Evolutionary conservation across 1,140 invertebrate species (phyloP).

Genomic region (Hesperophylax magnus): DNA sequence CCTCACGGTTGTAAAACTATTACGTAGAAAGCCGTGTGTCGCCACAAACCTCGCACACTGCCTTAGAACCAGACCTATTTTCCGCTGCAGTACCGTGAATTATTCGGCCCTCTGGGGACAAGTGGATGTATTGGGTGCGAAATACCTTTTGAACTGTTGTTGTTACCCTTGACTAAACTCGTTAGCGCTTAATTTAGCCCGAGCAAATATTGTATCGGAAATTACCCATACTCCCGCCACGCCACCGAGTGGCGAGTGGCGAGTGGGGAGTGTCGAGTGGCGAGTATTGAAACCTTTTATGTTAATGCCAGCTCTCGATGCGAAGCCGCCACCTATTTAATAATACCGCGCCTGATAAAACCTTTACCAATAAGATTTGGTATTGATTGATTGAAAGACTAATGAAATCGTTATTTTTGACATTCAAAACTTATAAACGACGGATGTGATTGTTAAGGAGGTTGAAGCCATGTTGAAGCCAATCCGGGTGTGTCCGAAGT

Average conservation of each 20-base stretch:
- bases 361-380: too few relatives aligned
- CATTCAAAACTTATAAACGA: too few relatives aligned
- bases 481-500: too few relatives aligned
- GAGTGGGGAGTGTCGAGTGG: too few relatives aligned
- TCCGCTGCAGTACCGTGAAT: conserved; percentile 4
- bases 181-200: conserved; percentile 28
- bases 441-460: too few relatives aligned
- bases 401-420: too few relatives aligned
- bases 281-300: not conserved
- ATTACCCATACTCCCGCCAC: conserved; percentile 4
- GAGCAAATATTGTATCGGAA: conserved; percentile 28
- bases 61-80: conserved; percentile 24
- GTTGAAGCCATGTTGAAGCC: too few relatives aligned
- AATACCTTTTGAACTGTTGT: conserved; percentile 24
- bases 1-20: too few relatives aligned
- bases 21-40: not conserved
- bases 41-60: not conserved
- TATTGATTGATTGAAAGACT: too few relatives aligned
- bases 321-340: not conserved
- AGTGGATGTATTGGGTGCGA: conserved; percentile 34
- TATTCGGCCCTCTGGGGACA: conserved; percentile 23
- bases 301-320: not conserved
- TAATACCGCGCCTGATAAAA: too few relatives aligned
- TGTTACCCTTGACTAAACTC: conserved; percentile 37
- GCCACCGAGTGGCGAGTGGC: too few relatives aligned